Base-by-base conservation (phyloP, 2,888 invertebrate species). In the Cheiracanthium punctorium region DNA sequence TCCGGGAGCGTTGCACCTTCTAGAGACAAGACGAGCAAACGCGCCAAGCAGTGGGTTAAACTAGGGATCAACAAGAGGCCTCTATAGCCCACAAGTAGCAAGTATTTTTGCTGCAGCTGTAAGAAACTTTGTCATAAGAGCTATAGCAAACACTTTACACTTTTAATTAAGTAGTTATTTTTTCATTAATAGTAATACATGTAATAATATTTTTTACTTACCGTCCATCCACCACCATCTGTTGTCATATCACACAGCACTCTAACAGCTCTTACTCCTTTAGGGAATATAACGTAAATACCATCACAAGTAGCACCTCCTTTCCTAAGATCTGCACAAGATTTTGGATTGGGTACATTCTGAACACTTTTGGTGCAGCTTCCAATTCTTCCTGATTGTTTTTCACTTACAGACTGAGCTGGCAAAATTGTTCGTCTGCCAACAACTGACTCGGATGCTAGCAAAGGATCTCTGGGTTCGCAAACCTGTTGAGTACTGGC, bases 221-320 rank as follows among this genome's bases (percentile, higher is more conserved):
- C 94, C 71, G 94, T 94, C 95, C 95, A 95, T n/a, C 95, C 95
- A 0, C 94, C 94, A 0, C 90, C 90, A 20, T 93, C 92, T 0
- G 93, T 93, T 64, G 93, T 93, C 88, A 94, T 93, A 86, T 95
- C 94, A 89, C 94, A 95, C 71, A 89, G 90, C 10, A 88, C 89
- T 30, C 88, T 71, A 1, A 87, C 74, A 7, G 88, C 74, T 48
- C 88, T 79, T 8, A 88, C 87, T n/a, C 85, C 85, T 20, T 88
- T 80, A 20, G 89, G 86, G 17, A 88, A 81, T n/a, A 90, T 88
- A 4, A 89, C 87, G 71, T 90, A 90, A 58, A 90, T 87, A 12
- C 89, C 89, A 72, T 89, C 89, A 37, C 89, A 89, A 33, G 89
- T 89, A 20, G 89, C 89, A 1, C 90, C 90, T 33, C 88, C 87